A percentile compares a stretch with the other conserved stretches of the same genome.
Conservation (phyloP, 2,113 vertebrate species). For the Galeopterus variegatus region DNA sequence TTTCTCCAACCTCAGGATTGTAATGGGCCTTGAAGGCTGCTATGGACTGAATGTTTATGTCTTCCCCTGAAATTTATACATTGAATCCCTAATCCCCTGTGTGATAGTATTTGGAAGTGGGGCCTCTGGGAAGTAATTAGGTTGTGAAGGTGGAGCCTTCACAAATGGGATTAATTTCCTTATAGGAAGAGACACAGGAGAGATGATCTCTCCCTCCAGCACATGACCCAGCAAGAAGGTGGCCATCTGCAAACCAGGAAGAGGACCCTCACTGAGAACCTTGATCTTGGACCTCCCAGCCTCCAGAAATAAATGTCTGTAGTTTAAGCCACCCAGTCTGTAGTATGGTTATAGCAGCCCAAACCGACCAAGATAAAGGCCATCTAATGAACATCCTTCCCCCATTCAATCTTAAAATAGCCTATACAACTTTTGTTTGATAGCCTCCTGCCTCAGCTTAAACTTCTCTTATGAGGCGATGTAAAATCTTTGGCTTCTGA, state of each 20-base stretch:
- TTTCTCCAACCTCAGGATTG: conserved; percentile 19
- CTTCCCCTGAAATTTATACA: background rate
- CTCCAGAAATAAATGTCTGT: background rate
- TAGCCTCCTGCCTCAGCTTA: background rate
- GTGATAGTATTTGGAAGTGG: background rate
- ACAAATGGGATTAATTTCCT: background rate
- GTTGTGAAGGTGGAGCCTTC: background rate
- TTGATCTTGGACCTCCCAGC: background rate
- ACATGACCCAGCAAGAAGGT: background rate
- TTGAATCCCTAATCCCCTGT: background rate
- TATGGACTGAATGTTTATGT: background rate
- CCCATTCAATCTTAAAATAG: background rate
- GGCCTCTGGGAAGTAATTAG: background rate
- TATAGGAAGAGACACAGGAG: background rate
- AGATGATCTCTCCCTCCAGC: background rate
- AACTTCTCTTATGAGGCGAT: conserved; percentile 41
- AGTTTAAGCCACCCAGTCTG: background rate
- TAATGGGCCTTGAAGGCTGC: background rate
- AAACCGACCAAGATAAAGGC: background rate
- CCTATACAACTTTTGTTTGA: background rate
- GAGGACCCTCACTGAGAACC: background rate
- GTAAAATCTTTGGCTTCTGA: conserved; percentile 61
- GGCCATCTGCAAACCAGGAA: background rate
- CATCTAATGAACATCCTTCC: background rate
- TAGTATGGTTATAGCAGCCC: background rate